A percentile compares a stretch with the other conserved stretches of the same genome.
Conservation (phyloP, 2,113 vertebrate genomes). For the Dipodomys ordii region DNA sequence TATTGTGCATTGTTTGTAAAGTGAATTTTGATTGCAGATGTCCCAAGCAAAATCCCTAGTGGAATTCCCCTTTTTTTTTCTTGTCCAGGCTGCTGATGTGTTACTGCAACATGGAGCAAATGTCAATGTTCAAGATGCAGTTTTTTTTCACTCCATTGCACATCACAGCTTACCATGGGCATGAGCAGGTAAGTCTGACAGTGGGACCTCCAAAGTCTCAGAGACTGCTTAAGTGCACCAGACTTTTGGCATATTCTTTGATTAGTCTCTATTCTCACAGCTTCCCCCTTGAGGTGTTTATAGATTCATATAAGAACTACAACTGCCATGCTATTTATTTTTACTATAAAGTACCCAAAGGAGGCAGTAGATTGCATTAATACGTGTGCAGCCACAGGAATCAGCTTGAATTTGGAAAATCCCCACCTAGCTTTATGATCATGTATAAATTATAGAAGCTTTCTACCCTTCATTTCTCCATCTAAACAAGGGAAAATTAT, state of each 20-base stretch:
- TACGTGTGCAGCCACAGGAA: not conserved
- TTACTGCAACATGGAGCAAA: slow-evolving; percentile 94
- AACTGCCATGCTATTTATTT: not conserved
- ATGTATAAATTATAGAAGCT: not conserved
- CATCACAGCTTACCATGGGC: slow-evolving; percentile 92
- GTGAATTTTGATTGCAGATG: not conserved
- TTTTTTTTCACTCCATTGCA: slow-evolving; percentile 97
- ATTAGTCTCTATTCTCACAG: not conserved
- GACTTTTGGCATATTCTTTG: not conserved
- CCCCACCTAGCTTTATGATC: not conserved
- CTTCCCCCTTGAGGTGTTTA: not conserved
- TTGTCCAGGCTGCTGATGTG: slow-evolving; percentile 90
- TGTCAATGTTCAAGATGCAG: slow-evolving; percentile 94
- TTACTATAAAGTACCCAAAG: not conserved
- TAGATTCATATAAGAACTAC: not conserved
- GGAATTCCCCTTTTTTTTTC: not conserved
- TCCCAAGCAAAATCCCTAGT: not conserved
- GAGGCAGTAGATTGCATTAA: fast-evolving
- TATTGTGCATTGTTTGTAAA: not conserved
- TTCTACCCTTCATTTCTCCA: not conserved
- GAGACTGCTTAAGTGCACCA: not conserved
- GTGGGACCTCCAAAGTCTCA: not conserved
- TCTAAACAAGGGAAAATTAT: not conserved
- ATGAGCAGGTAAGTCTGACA: slow-evolving; percentile 89
- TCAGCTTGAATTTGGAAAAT: not conserved